Base-by-base conservation (phyloP, 2,797 vertebrate genomes). In the Oophaga sylvatica region DNA sequence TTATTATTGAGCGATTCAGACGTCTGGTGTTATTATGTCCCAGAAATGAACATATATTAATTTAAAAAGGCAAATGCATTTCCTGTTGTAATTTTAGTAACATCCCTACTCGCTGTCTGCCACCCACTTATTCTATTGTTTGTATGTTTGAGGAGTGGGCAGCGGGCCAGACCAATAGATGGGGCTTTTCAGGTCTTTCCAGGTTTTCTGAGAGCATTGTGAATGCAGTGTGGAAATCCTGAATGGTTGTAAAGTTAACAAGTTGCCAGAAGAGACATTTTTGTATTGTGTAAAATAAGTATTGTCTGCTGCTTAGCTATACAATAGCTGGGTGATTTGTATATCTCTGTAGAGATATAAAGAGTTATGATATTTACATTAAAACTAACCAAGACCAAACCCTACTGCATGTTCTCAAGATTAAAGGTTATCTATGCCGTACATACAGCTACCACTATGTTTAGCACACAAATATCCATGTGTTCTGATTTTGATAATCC, bases 51-150 rank as follows among this genome's bases (percentile, higher is more conserved):
- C 71, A 29, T 65, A 70, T 65, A 85, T 80, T 88, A 19, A 71
- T 65, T 88, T 85, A 80, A 84, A 26, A 88, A 81, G 77, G 76
- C 82, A 84, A 85, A 80, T 88, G 63, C 57, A 29, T 84, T 80
- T 88, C 82, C 77, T 84, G 82, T 62, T 73, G 82, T 84, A 80
- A 80, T 84, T 88, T 88, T 85, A 85, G 77, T 68, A 84, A 80
- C 75, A 84, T 53, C 41, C 45, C 26, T 73, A 59, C 59, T 81
- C 81, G 59, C 22, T 77, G 77, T 22, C 62, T 73, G 15, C 70
- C 71, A 63, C n/a, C 45, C 56, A 57, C 80, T 68, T 79, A 19
- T 71, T 83, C 71, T 26, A 83, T 89, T 89, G 88, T 89, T 86
- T 17, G 53, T 19, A 19, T 45, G 35, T 71, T 89, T 86, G 81